Evolutionary conservation across 2,113 vertebrate genomes (phyloP), one percentile per base, ranked within the genome.

Genomic region (Uropsilus gracilis): DNA sequence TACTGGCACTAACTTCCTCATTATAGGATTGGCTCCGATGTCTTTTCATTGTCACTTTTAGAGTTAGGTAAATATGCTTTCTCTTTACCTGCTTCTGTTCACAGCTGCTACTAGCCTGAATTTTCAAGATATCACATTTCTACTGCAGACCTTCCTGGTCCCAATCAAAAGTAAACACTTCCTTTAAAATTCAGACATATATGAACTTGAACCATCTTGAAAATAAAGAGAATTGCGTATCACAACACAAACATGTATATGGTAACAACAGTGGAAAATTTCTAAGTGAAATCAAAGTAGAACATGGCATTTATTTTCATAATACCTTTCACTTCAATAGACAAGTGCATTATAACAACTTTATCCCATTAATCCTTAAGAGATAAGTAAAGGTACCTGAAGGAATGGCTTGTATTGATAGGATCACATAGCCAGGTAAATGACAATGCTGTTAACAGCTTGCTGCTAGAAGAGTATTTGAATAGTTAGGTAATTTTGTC

Each of bases 41-140:
- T 91, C 95, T 92, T 95, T 8, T 73, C 94, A 86, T 59, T 20
- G 42, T 90, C 85, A 61, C 16, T 89, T 92, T 87, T 59, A 92
- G 61, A 80, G 80, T 83, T 95, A 80, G 69, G 80, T 76, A 90
- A 94, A 95, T 89, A 75, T 32, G 57, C 85, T 95, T 95, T 93
- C 82, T 91, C 76, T 95, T 95, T 68, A 59, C 92, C 81, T 69
- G 91, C 63, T 95, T 97, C 71, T 96, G 66, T 93, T 95, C 78
- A 89, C 30, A 95, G 22, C 18, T 96, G 93, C 93, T 84, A 68
- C 57, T 91, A 63, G 30, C 55, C 48, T 82, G 77, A 77, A 90
- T 92, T 86, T 96, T 77, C 28, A 42, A 95, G 53, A 57, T 81
- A 86, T 73, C 78, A 42, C 26, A 92, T 96, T 96, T 88, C 86